These are phyloP conservation scores for Sturnira hondurensis DNA, from an alignment of 2,113 vertebrate species.

Conservation along the genomic window DNA sequence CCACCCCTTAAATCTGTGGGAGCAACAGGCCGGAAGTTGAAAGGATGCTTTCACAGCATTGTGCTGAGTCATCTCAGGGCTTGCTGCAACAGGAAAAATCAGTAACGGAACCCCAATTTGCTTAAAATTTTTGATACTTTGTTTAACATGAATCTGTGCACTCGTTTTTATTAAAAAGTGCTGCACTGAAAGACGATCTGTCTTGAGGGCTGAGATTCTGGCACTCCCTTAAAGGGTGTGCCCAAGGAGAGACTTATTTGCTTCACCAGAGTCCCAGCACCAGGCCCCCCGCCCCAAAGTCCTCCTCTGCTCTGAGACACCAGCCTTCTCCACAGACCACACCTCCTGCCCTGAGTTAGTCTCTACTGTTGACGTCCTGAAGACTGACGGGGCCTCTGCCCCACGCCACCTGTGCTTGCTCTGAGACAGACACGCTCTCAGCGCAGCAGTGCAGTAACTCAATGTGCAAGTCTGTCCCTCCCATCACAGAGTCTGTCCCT, in stretches of 20 bases:
- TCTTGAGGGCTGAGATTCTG: not conserved
- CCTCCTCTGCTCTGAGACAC: not conserved
- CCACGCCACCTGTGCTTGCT: not conserved
- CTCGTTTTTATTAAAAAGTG: not conserved
- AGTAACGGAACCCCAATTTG: not conserved
- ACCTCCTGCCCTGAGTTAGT: not conserved
- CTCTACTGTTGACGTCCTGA: accelerated
- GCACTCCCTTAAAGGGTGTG: no score
- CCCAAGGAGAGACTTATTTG: accelerated
- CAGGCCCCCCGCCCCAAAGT: not conserved
- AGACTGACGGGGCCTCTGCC: not conserved
- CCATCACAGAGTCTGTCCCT: not conserved
- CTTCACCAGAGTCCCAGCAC: accelerated
- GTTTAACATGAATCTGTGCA: not conserved
- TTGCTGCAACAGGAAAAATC: not conserved
- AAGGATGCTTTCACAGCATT: not conserved
- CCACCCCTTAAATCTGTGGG: not conserved
- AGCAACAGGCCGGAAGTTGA: not conserved
- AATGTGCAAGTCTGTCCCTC: not conserved
- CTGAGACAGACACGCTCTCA: not conserved
- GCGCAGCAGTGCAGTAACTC: no score
- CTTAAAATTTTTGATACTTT: not conserved
- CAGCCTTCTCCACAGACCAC: not conserved
- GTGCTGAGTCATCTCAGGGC: not conserved
- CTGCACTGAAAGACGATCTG: not conserved